These are phyloP conservation scores for Nasonia vitripennis DNA, from an alignment of 1,140 invertebrate species.

Conservation along the genomic window DNA sequence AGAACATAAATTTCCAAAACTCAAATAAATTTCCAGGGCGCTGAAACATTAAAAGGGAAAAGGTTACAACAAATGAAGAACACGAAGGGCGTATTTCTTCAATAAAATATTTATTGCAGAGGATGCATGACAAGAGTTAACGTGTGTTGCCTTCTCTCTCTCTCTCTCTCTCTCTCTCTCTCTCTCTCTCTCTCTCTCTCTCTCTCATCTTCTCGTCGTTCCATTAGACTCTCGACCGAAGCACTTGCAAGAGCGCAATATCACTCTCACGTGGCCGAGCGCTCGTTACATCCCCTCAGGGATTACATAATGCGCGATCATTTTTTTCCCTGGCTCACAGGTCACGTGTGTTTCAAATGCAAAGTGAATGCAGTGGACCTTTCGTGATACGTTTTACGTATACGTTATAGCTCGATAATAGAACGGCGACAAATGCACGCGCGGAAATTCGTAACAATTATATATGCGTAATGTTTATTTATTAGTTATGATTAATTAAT, in stretches of 20 bases:
- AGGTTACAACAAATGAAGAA: neutral
- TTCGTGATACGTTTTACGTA: neutral
- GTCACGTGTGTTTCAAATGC: too few relatives aligned
- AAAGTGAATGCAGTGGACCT: neutral
- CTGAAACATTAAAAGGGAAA: neutral
- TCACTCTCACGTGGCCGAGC: neutral
- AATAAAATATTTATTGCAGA: conserved; percentile 49
- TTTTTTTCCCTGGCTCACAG: neutral
- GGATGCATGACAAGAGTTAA: conserved; percentile 33
- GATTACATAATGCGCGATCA: neutral
- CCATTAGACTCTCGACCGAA: neutral
- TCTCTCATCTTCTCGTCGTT: neutral
- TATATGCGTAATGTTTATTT: neutral
- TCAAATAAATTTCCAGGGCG: too few relatives aligned
- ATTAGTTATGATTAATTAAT: neutral
- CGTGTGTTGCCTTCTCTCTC: neutral
- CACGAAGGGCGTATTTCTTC: neutral
- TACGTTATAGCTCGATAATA: neutral
- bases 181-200: too few relatives aligned
- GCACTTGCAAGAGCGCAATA: conserved; percentile 2
- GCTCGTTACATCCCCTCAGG: neutral
- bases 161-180: neutral
- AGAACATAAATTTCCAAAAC: too few relatives aligned
- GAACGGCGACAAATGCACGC: neutral
- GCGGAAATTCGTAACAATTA: neutral